Base-by-base conservation (phyloP, 2,888 invertebrate genomes). In the Podotricha telesiphe region DNA sequence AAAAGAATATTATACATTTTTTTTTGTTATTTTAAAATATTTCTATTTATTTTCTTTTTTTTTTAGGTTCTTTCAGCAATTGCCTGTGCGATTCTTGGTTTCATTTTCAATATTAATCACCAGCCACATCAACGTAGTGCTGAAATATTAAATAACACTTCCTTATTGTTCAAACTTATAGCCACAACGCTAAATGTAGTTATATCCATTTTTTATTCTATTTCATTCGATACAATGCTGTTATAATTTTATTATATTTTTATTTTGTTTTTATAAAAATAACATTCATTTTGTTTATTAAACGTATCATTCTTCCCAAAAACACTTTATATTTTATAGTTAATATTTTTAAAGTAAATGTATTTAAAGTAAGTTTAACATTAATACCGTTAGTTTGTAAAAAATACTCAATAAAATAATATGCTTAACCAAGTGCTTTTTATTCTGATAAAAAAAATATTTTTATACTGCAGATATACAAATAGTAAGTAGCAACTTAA, bases 51-150 rank as follows among this genome's bases (percentile, higher is more conserved):
- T 78, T 73, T 83, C 76, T 79, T 76, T 82, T 81, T 80, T 78
- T 82, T 76, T 79, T 86, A 95, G 95, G 91, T 95, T 22, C 72
- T 94, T 56, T 94, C 95, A 80, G 95, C 94, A 37, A 83, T 94
- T 64, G 89, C 95, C 45, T 94, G 94, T 70, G 89, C 95, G 55
- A 80, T 95, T 56, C 91, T 95, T 73, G 94, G 95, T 76, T 88
- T 93, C 62, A 89, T 93, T 73, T 89, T 94, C 79, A 93, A 95
- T 84, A 94, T 95, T 76, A 95, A 95, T 85, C 94, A 94, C 72
- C 88, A 92, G 70, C 87, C 91, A 15, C 93, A 95, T 70, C 94
- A 94, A 61, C 87, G 89, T n/a, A 91, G 86, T 73, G 95, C 95
- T 0, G 94, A 95, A 75, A 82, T 92, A 64, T 86, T 94, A 71